Evolutionary conservation across 23 tunicate species (phyloP), one percentile per base, ranked within the genome.

Genomic region (Ciona savignyi): DNA sequence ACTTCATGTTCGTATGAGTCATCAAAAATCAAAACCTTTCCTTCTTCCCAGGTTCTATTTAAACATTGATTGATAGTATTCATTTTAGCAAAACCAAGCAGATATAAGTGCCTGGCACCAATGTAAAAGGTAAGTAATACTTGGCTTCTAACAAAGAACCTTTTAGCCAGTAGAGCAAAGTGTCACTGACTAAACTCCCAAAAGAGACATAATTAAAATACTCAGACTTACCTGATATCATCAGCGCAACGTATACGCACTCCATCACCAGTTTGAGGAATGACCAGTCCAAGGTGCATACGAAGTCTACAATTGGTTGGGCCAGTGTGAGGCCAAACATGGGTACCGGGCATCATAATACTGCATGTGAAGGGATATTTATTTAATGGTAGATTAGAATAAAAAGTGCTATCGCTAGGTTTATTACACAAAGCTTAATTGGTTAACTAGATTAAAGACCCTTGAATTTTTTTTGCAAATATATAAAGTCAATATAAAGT

Each of bases 1-100:
- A 95, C 99, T 31, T 90, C 95, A 73, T 95, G 99, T 49, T 95
- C 99, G 74, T 83, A 95, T 1, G 99, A 95, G 80, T 95, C 99
- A 56, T 95, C 99, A 35, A 95, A 95, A 25, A 88, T 88, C 69
- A 88, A 15, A 68, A 88, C 93, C 63, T 95, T 88, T 23, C 99
- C 99, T 34, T 95, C 96, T 65, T 79, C 69, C 99, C 99, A 95
- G 11, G 95, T 90, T 73, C 99, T 91, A 35, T 21, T 19, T 27
- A 33, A 20, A 24, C 22, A 29, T 25, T 27, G 31, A 25, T 23
- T 61, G 27, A 28, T 27, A 2, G 27, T 61, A 2, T 27, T 61
- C 15, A 49, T 3, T 2, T 61, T n/a, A n/a, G n/a, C n/a, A n/a
- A n/a, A n/a, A n/a, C n/a, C n/a, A n/a, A n/a, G n/a, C n/a, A n/a